A percentile compares a stretch with the other conserved stretches of the same genome.
Conservation (phyloP, 2,797 vertebrate species). For the Meriones psammophilus region DNA sequence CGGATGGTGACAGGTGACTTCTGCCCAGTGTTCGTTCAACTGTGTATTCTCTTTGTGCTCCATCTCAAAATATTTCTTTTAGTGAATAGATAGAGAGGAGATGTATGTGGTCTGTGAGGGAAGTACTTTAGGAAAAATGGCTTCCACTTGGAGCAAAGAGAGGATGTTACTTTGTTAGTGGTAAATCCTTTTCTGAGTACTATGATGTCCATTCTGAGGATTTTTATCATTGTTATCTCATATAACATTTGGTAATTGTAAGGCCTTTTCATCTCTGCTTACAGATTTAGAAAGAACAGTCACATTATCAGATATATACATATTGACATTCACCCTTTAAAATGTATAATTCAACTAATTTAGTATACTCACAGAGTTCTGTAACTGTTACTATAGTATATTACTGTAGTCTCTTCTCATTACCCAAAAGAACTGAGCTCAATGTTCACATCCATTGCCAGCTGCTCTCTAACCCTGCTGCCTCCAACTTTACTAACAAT, state of each 20-base stretch:
- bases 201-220: not conserved
- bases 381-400: not conserved
- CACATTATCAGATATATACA: not conserved
- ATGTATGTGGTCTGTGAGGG: not conserved
- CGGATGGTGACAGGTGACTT: not conserved
- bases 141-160: not conserved
- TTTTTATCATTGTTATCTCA: not conserved
- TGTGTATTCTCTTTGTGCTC: not conserved
- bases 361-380: not conserved
- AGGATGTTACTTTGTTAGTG: not conserved
- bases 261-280: not conserved
- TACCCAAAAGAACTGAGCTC: not conserved
- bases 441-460: not conserved
- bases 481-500: not conserved
- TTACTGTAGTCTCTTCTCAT: not conserved
- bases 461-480: not conserved
- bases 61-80: constrained; percentile 21
- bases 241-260: not conserved
- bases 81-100: not conserved
- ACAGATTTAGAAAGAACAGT: not conserved
- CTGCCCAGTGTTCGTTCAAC: not conserved
- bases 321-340: not conserved
- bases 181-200: not conserved
- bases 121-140: not conserved
- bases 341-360: not conserved